A percentile compares a stretch with the other conserved stretches of the same genome.
These are phyloP conservation scores for Montifringilla adamsi DNA, from an alignment of 2,113 vertebrate species.

Conservation along the genomic window DNA sequence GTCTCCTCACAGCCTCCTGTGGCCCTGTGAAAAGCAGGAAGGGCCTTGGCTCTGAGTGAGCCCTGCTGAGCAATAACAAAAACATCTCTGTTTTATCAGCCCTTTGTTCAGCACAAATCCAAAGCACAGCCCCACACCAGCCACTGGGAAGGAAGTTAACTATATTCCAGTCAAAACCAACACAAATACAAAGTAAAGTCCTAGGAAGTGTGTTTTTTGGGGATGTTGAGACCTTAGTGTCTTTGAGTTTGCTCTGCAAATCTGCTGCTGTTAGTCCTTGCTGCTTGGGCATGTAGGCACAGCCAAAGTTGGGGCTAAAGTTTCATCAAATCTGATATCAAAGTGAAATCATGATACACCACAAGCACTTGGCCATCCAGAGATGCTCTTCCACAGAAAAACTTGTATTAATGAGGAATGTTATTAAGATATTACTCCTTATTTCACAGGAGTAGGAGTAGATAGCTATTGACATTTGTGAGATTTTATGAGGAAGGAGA, in stretches of 20 bases:
- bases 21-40: not conserved
- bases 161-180: not conserved
- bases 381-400: not conserved
- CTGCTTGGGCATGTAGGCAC: not conserved
- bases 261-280: not conserved
- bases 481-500: not conserved
- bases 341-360: not conserved
- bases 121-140: not conserved
- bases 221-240: rapidly evolving
- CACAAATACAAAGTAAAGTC: not conserved
- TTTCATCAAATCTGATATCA: not conserved
- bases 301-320: not conserved
- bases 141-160: not conserved
- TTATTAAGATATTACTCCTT: too few relatives aligned
- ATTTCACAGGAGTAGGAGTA: not conserved
- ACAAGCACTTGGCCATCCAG: not conserved
- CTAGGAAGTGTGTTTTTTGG: not conserved
- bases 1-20: not conserved
- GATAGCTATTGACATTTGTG: too few relatives aligned
- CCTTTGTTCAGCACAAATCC: not conserved
- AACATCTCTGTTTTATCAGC: not conserved
- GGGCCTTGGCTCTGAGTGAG: not conserved
- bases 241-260: not conserved
- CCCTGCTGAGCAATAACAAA: not conserved
- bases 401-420: not conserved